Evolutionary conservation across 1,140 invertebrate genomes (phyloP).

Genomic region (Manduca sexta): DNA sequence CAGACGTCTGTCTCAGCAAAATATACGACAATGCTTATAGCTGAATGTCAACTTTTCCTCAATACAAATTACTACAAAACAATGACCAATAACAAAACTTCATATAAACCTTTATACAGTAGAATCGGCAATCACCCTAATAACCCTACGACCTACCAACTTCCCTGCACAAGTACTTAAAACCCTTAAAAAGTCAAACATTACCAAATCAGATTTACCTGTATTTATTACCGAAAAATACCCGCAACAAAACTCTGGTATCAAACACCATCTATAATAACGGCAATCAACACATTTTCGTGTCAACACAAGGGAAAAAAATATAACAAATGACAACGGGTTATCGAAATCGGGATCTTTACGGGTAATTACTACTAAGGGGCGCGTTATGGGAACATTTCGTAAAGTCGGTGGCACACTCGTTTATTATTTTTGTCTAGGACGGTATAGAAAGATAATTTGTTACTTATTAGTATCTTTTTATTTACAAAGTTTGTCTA

Average conservation of each 20-base stretch:
- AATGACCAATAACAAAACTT: too few species aligned
- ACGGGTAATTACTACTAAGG: slow-evolving; percentile 22
- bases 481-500: too few species aligned
- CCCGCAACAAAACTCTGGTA: slow-evolving; percentile 11
- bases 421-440: too few species aligned
- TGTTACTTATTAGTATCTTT: too few species aligned
- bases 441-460: too few species aligned
- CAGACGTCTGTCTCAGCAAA: too few species aligned
- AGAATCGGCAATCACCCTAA: too few species aligned
- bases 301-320: slow-evolving; percentile 37
- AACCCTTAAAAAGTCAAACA: background rate
- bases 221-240: slow-evolving; percentile 17
- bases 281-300: slow-evolving; percentile 44
- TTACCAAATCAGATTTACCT: background rate
- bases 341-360: slow-evolving; percentile 33
- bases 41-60: too few species aligned
- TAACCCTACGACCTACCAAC: too few species aligned
- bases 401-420: background rate
- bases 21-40: too few species aligned
- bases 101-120: too few species aligned
- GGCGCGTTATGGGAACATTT: background rate
- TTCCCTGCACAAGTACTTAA: background rate
- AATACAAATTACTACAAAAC: too few species aligned
- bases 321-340: slow-evolving; percentile 46
- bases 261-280: slow-evolving; percentile 47